phyloP scores from a whole-genome alignment of 2,113 vertebrate genomes.

The Callopanchax toddi region DNA sequence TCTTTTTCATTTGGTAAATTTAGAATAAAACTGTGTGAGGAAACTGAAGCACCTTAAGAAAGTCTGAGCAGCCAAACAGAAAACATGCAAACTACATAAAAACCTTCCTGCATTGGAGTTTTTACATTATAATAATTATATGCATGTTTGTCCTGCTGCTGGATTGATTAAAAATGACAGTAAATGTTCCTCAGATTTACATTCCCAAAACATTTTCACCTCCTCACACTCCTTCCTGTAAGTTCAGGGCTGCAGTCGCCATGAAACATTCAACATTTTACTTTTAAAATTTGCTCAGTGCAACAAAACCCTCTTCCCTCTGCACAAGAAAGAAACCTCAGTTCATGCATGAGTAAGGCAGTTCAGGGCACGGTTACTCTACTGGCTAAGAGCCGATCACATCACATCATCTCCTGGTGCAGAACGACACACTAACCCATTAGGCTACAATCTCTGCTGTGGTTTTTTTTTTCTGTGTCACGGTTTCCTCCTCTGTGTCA shows the following conservation, averaged over 20 bases:
- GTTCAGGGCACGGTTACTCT: constrained; percentile 26
- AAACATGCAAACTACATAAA: not conserved
- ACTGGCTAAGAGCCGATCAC: constrained; percentile 50
- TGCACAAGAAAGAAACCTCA: constrained; percentile 55
- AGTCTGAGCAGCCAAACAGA: not conserved
- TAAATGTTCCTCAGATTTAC: too few relatives aligned
- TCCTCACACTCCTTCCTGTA: constrained; percentile 26
- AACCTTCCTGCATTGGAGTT: too few relatives aligned
- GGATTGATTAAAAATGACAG: not conserved
- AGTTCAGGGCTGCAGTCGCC: constrained; percentile 50
- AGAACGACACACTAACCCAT: constrained; percentile 68
- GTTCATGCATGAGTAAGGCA: constrained; percentile 36
- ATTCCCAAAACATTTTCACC: constrained; percentile 4
- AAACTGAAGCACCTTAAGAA: too few relatives aligned
- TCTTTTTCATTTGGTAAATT: too few relatives aligned
- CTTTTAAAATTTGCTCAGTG: constrained; percentile 61
- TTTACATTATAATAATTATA: not conserved
- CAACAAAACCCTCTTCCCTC: constrained; percentile 66
- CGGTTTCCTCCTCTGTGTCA: constrained; percentile 60
- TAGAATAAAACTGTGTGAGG: too few relatives aligned
- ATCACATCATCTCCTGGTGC: constrained; percentile 66
- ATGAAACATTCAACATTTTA: constrained; percentile 72
- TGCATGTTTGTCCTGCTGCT: not conserved
- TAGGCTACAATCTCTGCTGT: constrained; percentile 48
- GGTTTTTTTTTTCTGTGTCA: constrained; percentile 47